Evolutionary conservation across 1,140 invertebrate species (phyloP).

Genomic region (Orius laevigatus): DNA sequence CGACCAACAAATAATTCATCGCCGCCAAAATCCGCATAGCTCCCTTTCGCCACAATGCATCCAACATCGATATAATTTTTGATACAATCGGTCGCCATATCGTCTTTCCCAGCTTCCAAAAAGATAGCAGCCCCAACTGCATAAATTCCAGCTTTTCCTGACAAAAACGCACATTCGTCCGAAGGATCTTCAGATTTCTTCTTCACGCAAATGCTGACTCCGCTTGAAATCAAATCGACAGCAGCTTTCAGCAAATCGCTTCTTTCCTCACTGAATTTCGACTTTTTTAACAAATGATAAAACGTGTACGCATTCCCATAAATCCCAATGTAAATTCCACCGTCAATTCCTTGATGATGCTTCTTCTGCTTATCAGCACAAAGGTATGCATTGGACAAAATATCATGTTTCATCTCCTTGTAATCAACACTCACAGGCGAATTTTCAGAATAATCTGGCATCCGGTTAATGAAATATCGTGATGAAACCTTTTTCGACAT

Average conservation of each 20-base stretch:
- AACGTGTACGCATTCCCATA: slow-evolving; percentile 38
- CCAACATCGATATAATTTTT: slow-evolving; percentile 20
- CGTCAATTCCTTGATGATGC: slow-evolving; percentile 24
- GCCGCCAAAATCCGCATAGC: slow-evolving; percentile 50
- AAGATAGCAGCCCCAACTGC: slow-evolving; percentile 14
- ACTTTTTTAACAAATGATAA: slow-evolving; percentile 33
- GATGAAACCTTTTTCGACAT: not conserved
- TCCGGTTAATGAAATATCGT: slow-evolving; percentile 29
- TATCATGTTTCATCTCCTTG: slow-evolving; percentile 7
- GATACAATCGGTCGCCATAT: not conserved
- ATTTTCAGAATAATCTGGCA: slow-evolving; percentile 24
- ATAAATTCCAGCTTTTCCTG: slow-evolving; percentile 15
- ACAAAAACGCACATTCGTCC: slow-evolving; percentile 10
- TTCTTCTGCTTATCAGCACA: slow-evolving; percentile 10
- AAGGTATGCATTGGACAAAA: slow-evolving; percentile 1
- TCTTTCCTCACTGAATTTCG: slow-evolving; percentile 27
- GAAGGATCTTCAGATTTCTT: not conserved
- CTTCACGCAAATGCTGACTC: slow-evolving; percentile 13
- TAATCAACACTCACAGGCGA: slow-evolving; percentile 20
- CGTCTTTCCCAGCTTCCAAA: slow-evolving; percentile 1
- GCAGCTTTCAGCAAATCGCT: slow-evolving; percentile 27
- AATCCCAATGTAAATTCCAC: slow-evolving; percentile 36
- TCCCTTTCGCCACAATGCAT: slow-evolving; percentile 26
- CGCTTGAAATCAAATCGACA: slow-evolving; percentile 31
- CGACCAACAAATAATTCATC: slow-evolving; percentile 73